Evolutionary conservation across 64 coral and sea anemone species (phyloP).

Genomic region (Montipora cactus): DNA sequence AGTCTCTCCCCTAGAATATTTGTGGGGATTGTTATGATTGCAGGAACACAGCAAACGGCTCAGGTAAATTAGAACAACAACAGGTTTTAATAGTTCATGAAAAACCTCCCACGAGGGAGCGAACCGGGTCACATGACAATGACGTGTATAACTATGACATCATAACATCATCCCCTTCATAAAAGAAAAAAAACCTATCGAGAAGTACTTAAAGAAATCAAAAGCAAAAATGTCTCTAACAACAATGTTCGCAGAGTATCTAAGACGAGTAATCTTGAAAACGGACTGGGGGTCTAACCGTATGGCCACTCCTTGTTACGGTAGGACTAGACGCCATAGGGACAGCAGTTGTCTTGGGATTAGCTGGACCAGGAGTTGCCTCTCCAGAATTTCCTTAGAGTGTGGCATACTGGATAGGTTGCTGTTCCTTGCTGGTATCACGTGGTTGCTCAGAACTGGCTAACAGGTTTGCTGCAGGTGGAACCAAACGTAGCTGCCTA

Average conservation of each 20-base stretch:
- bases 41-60: too few relatives aligned
- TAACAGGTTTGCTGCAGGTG: neutral
- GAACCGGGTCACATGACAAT: too few relatives aligned
- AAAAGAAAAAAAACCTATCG: too few relatives aligned
- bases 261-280: constrained; percentile 8
- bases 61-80: too few relatives aligned
- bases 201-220: too few relatives aligned
- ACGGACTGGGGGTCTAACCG: neutral
- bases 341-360: constrained; percentile 25
- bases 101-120: too few relatives aligned
- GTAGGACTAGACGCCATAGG: constrained; percentile 29
- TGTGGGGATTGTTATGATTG: constrained; percentile 40
- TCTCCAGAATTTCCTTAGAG: constrained; percentile 10
- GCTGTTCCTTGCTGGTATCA: neutral
- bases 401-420: constrained; percentile 10
- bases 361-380: constrained; percentile 11
- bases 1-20: too few relatives aligned
- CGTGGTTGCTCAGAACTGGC: neutral
- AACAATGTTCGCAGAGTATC: neutral
- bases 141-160: too few relatives aligned
- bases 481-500: constrained; percentile 49
- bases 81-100: too few relatives aligned
- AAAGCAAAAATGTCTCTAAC: too few relatives aligned
- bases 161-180: too few relatives aligned
- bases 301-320: constrained; percentile 37